Evolutionary conservation across 2,888 invertebrate genomes (phyloP).

Genomic region (Pyrgus malvae): DNA sequence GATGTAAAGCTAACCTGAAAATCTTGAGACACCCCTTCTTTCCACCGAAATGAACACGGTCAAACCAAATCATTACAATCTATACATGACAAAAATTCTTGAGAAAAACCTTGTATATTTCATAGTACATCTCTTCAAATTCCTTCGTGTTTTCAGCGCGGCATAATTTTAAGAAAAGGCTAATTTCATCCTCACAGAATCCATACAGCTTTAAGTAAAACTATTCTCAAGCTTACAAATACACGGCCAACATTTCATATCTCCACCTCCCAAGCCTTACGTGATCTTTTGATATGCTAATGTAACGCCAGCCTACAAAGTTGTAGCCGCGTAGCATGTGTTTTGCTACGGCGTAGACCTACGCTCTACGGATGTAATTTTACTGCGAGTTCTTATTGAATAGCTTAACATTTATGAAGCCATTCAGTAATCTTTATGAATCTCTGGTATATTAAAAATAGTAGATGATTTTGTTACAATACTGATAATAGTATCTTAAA

Average conservation of each 20-base stretch:
- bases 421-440: neutral
- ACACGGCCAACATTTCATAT: neutral
- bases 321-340: conserved; percentile 33
- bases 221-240: neutral
- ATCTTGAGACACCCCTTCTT: too few species aligned
- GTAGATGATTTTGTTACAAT: too few species aligned
- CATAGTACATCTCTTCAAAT: too few species aligned
- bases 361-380: conserved; percentile 12
- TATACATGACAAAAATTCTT: too few species aligned
- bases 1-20: too few species aligned
- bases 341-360: conserved; percentile 16
- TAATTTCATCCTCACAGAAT: too few species aligned
- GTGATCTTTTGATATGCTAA: conserved; percentile 24
- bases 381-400: conserved; percentile 5
- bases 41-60: too few species aligned
- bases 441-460: neutral
- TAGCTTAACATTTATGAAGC: neutral
- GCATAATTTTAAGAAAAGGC: too few species aligned
- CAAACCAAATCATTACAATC: too few species aligned
- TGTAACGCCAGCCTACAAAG: conserved; percentile 31
- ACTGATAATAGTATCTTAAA: too few species aligned
- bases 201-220: neutral
- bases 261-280: conserved; percentile 1
- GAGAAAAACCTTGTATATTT: too few species aligned
- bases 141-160: too few species aligned